Percentiles rank a stretch among this genome's conserved stretches.
Conservation (phyloP, 2,113 vertebrate genomes). For the Bambusicola thoracicus region DNA sequence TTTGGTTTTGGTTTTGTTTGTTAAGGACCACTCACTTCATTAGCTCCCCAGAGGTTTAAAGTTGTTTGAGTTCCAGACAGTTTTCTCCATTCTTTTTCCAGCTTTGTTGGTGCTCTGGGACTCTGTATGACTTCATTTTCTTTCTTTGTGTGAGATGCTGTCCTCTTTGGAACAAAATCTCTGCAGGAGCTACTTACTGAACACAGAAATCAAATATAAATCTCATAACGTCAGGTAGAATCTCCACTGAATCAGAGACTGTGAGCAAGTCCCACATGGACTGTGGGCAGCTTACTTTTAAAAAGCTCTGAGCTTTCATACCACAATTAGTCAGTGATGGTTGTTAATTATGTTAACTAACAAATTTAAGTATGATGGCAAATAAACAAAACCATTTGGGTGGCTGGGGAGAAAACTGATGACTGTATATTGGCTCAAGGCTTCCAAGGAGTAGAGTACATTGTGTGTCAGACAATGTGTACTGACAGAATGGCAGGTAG, state of each 20-base stretch:
- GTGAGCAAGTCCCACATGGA: rapidly evolving
- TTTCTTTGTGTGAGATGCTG: not conserved
- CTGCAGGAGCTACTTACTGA: not conserved
- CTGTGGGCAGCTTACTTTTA: rapidly evolving
- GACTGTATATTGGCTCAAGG: not conserved
- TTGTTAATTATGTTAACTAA: not conserved
- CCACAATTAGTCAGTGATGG: not conserved
- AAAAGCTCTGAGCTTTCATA: not conserved
- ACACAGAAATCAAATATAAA: not conserved
- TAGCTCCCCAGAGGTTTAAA: not conserved
- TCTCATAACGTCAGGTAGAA: not conserved
- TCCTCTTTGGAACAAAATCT: not conserved
- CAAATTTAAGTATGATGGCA: not conserved
- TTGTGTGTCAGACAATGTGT: not conserved
- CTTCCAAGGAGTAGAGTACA: not conserved
- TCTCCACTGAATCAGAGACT: rapidly evolving
- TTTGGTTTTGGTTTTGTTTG: not conserved
- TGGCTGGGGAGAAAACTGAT: not conserved
- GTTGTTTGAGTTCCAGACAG: not conserved
- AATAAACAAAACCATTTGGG: not conserved
- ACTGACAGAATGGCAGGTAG: not conserved
- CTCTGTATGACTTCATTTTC: not conserved
- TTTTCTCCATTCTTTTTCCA: not conserved
- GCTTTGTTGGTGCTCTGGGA: not conserved
- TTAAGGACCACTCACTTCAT: not conserved